A percentile compares a stretch with the other conserved stretches of the same genome.
phyloP scores from a whole-genome alignment of 2,888 invertebrate genomes.

The Bibio marci region DNA sequence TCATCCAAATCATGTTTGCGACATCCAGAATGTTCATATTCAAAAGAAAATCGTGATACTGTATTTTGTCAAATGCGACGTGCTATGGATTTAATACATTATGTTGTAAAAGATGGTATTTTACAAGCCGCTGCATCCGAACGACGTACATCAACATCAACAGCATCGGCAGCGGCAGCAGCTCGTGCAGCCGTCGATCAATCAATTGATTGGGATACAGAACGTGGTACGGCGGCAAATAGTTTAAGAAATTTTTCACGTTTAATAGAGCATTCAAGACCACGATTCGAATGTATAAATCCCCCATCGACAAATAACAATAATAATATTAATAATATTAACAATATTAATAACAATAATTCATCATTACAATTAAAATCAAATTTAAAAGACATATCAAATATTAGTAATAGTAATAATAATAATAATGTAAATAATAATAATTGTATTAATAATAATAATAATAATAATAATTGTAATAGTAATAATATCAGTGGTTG shows the following conservation, averaged over 20 bases:
- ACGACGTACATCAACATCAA: slow-evolving; percentile 14
- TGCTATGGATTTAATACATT: slow-evolving; percentile 94
- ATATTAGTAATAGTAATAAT: slow-evolving; percentile 7
- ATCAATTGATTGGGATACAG: slow-evolving; percentile 42
- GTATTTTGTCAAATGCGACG: slow-evolving; percentile 96
- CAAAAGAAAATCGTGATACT: slow-evolving; percentile 89
- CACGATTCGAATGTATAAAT: slow-evolving; percentile 12
- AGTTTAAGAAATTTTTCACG: slow-evolving; percentile 66
- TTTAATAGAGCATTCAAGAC: slow-evolving; percentile 50
- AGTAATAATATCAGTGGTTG: too few species aligned
- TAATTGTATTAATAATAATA: too few species aligned
- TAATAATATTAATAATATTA: background rate
- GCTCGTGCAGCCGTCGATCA: too few species aligned
- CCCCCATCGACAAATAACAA: too few species aligned
- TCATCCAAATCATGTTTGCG: slow-evolving; percentile 91
- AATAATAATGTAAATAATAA: too few species aligned
- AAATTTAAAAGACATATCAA: slow-evolving; percentile 12
- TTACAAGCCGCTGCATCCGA: slow-evolving; percentile 37
- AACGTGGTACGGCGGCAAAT: slow-evolving; percentile 52
- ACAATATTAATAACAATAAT: background rate
- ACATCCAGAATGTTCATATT: slow-evolving; percentile 85
- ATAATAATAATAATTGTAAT: too few species aligned
- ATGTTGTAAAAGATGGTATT: slow-evolving; percentile 93
- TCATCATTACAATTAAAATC: background rate
- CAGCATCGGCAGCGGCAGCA: slow-evolving; percentile 10